Base-by-base conservation (phyloP, 2,888 invertebrate species). In the Piscicola geometra region DNA sequence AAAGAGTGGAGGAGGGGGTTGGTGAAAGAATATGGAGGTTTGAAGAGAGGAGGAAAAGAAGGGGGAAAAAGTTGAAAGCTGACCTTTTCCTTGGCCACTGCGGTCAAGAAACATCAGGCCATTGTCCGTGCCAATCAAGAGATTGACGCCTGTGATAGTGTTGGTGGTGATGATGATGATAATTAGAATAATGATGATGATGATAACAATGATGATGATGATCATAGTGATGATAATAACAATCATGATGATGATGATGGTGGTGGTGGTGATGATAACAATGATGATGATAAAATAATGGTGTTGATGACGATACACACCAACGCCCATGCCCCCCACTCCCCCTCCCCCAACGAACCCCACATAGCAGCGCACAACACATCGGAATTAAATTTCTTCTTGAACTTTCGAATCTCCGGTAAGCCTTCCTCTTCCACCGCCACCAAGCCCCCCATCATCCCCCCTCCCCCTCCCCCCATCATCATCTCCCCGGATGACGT, bases 341-440 rank as follows among this genome's bases (percentile, higher is more conserved):
- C 36, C 25, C 32, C 5, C 69, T 9, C 9, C 3, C n/a, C 47
- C 25, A 0, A 60, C 88, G 86, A 82, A 92, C 97, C 99, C 99
- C 99, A 99, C 74, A 99, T 88, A 69, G 99, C 97, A 78, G 99
- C 99, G 87, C 99, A 99, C 72, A 99, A 89, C 80, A 99, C 98
- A 88, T 99, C 99, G 75, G 97, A 97, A 87, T 94, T 97, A 88
- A 99, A 99, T 80, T 97, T 90, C 89, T 99, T 99, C 89, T 99
- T 98, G 88, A 99, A 99, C 88, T 97, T 97, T 47, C 96, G 89
- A 83, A 99, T 99, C 88, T 99, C 99, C 0, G 99, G 99, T 76
- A 98, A 98, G 86, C 99, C 98, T 33, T 82, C 81, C 5, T 92
- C 91, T 35, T 91, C 90, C 69, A 95, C 93, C 73, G 96, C 95